Conservation (phyloP, 2,797 vertebrate species). For the Spheniscus humboldti region DNA sequence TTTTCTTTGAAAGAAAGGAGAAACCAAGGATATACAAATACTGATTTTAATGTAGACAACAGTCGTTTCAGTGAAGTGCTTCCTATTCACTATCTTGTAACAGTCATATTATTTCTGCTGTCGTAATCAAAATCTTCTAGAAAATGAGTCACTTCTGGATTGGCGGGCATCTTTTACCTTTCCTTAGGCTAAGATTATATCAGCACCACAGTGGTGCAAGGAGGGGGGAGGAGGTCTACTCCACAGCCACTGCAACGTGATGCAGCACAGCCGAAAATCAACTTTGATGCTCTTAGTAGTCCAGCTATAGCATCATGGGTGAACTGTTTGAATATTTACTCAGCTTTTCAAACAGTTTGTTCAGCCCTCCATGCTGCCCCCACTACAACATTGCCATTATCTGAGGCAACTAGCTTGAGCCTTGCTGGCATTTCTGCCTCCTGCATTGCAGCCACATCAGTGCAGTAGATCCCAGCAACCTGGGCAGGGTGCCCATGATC, state of each 20-base stretch:
- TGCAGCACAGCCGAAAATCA: background rate
- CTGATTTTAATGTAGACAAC: background rate
- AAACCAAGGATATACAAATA: background rate
- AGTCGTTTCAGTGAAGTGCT: background rate
- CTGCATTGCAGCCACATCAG: background rate
- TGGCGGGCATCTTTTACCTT: background rate
- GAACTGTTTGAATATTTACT: background rate
- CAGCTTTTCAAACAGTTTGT: background rate
- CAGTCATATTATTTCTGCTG: background rate
- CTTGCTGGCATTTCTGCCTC: background rate
- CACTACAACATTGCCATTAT: background rate
- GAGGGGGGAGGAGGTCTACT: fast-evolving
- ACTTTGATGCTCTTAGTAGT: background rate
- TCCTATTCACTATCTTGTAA: background rate
- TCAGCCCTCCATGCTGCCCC: background rate
- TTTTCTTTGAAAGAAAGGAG: background rate
- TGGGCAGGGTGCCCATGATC: background rate
- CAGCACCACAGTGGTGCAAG: background rate
- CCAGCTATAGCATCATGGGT: background rate
- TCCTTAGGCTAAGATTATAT: background rate
- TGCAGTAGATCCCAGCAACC: background rate
- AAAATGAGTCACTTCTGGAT: background rate
- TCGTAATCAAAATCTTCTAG: background rate
- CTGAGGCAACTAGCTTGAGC: background rate
- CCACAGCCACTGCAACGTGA: background rate